Conservation (phyloP, 1,140 invertebrate species). For the Chymomyza costata region DNA sequence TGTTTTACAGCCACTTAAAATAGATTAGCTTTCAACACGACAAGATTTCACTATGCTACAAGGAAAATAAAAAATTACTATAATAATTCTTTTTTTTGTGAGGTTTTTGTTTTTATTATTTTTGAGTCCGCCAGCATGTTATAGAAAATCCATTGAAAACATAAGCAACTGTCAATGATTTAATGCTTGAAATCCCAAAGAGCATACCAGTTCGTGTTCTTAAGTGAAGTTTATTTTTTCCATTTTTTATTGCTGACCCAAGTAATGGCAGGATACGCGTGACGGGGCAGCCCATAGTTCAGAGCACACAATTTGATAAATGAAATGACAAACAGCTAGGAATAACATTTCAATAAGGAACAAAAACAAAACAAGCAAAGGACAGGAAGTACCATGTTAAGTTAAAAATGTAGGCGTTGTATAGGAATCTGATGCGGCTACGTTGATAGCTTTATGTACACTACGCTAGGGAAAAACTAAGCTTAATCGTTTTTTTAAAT, state of each 20-base stretch:
- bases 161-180: constrained; percentile 66
- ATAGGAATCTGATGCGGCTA: too few relatives aligned
- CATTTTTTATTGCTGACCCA: not conserved
- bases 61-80: constrained; percentile 52
- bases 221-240: too few relatives aligned
- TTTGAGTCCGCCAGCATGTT: constrained; percentile 17
- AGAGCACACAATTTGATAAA: constrained; percentile 51
- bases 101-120: not conserved
- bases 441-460: too few relatives aligned
- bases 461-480: too few relatives aligned
- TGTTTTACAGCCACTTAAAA: constrained; percentile 65
- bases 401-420: too few relatives aligned
- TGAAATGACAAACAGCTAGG: constrained; percentile 48
- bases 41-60: too few relatives aligned
- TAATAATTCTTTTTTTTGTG: constrained; percentile 36
- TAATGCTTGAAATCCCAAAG: constrained; percentile 45
- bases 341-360: constrained; percentile 9
- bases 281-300: constrained; percentile 25
- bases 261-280: constrained; percentile 20
- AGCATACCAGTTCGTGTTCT: too few relatives aligned
- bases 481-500: too few relatives aligned
- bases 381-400: too few relatives aligned
- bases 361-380: constrained; percentile 16
- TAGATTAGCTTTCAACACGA: constrained; percentile 69
- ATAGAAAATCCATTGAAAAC: constrained; percentile 61